Conservation (phyloP, 2,113 vertebrate genomes). For the Vombatus ursinus region DNA sequence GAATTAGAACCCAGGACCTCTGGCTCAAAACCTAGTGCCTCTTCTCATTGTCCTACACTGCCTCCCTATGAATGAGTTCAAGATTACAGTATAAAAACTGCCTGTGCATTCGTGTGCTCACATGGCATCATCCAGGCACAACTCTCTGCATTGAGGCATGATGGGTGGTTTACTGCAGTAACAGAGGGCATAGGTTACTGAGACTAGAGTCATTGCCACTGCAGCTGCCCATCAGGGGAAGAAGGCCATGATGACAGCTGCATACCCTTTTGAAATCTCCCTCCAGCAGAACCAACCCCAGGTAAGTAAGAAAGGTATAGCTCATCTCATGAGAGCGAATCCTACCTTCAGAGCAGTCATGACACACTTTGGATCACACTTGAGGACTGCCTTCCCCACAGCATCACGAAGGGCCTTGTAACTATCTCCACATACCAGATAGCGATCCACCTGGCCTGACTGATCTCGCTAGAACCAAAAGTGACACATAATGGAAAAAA, state of each 20-base stretch:
- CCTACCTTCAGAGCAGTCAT: conserved; percentile 85
- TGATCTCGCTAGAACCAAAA: conserved; percentile 71
- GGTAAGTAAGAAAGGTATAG: neutral
- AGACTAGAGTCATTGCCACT: neutral
- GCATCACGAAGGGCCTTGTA: conserved; percentile 90
- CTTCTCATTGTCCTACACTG: neutral
- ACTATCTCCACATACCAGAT: conserved; percentile 85
- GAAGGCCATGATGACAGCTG: neutral
- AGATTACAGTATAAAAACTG: neutral
- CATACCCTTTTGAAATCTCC: neutral
- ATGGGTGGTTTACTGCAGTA: neutral
- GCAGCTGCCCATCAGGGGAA: neutral
- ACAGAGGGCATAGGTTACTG: neutral
- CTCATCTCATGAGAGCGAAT: neutral
- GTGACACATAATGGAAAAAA: neutral
- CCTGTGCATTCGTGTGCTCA: neutral
- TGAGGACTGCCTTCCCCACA: conserved; percentile 83
- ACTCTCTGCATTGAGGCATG: neutral
- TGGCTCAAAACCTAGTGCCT: neutral
- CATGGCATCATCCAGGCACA: neutral
- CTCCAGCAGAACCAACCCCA: neutral
- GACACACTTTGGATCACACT: conserved; percentile 77
- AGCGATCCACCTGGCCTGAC: conserved; percentile 86
- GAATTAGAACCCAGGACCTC: neutral
- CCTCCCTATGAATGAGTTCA: neutral